Conservation (phyloP, 53 echinoderm and acorn worm species). For the Arbacia lixula region DNA sequence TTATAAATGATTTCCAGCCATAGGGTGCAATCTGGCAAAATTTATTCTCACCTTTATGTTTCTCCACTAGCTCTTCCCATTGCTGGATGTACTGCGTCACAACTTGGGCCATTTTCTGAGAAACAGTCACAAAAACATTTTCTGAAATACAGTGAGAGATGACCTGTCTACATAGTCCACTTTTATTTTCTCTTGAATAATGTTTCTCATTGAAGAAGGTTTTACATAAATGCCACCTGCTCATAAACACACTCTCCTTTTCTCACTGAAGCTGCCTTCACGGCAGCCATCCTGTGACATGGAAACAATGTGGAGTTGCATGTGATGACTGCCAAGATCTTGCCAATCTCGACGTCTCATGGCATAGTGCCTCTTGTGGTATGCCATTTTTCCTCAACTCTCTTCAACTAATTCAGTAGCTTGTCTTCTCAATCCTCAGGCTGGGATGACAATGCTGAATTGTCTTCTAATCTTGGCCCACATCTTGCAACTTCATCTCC, state of each 20-base stretch:
- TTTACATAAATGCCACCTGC: too few species aligned
- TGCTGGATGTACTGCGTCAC: not conserved
- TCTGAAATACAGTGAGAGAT: too few species aligned
- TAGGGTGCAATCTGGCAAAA: too few species aligned
- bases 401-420: conserved; percentile 36
- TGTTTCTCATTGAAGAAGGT: too few species aligned
- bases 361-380: conserved; percentile 60
- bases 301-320: conserved; percentile 59
- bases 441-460: not conserved
- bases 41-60: conserved; percentile 19
- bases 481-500: conserved; percentile 22
- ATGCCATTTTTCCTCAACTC: conserved; percentile 60
- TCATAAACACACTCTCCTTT: too few species aligned
- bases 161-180: too few species aligned
- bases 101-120: conserved; percentile 17
- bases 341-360: conserved; percentile 38
- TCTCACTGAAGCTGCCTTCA: too few species aligned
- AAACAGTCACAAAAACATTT: not conserved
- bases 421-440: not conserved
- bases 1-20: too few species aligned
- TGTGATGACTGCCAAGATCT: conserved; percentile 56
- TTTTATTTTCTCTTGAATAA: too few species aligned
- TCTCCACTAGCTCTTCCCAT: conserved; percentile 7
- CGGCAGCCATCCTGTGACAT: conserved; percentile 41
- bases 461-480: conserved; percentile 8